Evolutionary conservation across 2,797 vertebrate species (phyloP).

Genomic region (Oreochromis grahami): DNA sequence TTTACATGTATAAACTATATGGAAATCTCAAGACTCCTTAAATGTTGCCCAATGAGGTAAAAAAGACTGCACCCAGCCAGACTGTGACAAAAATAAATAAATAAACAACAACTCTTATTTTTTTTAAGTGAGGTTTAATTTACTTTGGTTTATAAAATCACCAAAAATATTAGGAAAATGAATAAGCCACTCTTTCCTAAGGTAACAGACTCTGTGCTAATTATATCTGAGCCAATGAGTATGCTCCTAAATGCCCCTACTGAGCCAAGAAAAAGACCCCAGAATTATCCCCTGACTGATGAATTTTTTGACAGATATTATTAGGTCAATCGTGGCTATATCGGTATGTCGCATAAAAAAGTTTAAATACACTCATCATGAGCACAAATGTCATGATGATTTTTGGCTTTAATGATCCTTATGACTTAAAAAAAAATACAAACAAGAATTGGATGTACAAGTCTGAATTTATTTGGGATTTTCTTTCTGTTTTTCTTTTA

Average conservation of each 20-base stretch:
- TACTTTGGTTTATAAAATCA: not conserved
- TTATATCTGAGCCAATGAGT: not conserved
- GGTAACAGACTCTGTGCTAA: not conserved
- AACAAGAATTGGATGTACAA: not conserved
- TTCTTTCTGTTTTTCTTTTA: not conserved
- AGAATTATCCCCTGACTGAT: not conserved
- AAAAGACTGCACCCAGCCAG: not conserved
- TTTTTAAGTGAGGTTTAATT: not conserved
- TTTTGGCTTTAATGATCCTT: not conserved
- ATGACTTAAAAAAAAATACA: not conserved
- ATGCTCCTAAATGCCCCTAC: not conserved
- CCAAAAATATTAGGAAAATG: not conserved
- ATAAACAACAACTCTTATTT: not conserved
- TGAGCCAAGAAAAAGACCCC: not conserved
- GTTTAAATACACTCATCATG: not conserved
- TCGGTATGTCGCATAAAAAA: not conserved
- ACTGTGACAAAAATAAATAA: not conserved
- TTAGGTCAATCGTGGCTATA: not conserved
- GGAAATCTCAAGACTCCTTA: not conserved
- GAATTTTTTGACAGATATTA: not conserved
- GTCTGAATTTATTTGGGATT: not conserved
- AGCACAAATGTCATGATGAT: not conserved
- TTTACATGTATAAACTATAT: not conserved
- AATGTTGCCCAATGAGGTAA: not conserved
- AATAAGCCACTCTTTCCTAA: not conserved